Base-by-base conservation (phyloP, 2,888 invertebrate genomes). In the Ophion slaviceki region DNA sequence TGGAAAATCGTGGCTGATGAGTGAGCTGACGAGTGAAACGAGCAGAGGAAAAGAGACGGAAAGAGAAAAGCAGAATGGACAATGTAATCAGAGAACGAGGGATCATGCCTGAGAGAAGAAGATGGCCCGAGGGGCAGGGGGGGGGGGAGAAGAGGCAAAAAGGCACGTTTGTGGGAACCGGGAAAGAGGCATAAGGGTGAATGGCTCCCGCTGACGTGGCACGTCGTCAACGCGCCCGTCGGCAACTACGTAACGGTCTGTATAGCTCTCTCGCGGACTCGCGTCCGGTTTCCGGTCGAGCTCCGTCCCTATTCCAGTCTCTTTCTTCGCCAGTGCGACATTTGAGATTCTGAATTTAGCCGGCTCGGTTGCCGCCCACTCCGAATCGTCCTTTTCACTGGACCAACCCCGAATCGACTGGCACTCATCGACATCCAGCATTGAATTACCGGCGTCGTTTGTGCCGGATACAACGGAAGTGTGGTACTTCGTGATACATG, bases 191-290 rank as follows among this genome's bases (percentile, higher is more conserved):
- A 85, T 84, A 82, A 84, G 86, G 85, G 87, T 85, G 81, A 85
- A 85, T 86, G 77, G 77, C 84, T 84, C 79, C 68, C 88, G 93
- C 93, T 93, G 93, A 93, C 93, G 93, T 91, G 91, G 93, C 92
- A 90, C 88, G 89, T 90, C 90, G 91, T 91, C 91, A 89, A 86
- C 85, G 81, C 84, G 81, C 84, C 81, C 86, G 86, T 80, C 84
- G 84, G 75, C 80, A 84, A 86, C 83, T 80, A 78, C 84, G 84
- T 77, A 86, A 81, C 70, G 82, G 80, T 78, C 53, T 81, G 86
- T 85, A 87, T 77, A 88, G 85, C 83, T 86, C 87, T 87, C 86
- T 87, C 87, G 88, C 87, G 88, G 87, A 87, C 89, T 87, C 88
- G 79, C 88, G 88, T 89, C 92, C 92, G 90, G 90, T 90, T 93